phyloP scores from a whole-genome alignment of 2,113 vertebrate species.

The Alligator mississippiensis region DNA sequence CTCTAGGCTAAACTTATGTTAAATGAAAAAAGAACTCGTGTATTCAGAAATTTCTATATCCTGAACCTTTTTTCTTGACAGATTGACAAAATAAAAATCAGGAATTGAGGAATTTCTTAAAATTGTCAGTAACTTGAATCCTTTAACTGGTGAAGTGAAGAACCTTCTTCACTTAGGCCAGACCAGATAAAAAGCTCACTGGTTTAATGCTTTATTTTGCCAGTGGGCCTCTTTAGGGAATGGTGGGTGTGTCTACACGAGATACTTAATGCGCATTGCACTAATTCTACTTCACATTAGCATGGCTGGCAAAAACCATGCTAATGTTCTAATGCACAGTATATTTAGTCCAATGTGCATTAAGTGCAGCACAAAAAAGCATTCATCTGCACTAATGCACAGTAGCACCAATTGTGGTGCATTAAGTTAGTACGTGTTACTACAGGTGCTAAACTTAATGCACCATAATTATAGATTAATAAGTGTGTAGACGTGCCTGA shows the following conservation, averaged over 20 bases:
- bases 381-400: too few species aligned
- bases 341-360: too few species aligned
- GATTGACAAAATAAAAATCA: not conserved
- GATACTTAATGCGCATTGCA: too few species aligned
- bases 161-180: not conserved
- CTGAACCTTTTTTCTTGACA: not conserved
- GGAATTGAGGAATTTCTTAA: not conserved
- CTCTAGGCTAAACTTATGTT: rapidly evolving
- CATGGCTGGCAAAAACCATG: too few species aligned
- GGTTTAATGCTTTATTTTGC: not conserved
- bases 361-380: too few species aligned
- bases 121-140: not conserved
- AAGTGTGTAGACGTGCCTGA: too few species aligned
- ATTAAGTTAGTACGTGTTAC: too few species aligned
- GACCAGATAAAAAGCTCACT: not conserved
- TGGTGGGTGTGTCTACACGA: not conserved
- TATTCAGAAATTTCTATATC: not conserved
- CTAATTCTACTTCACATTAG: too few species aligned
- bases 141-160: not conserved
- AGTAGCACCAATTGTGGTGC: too few species aligned
- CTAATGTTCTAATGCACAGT: too few species aligned
- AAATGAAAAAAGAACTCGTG: not conserved
- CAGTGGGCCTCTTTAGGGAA: rapidly evolving
- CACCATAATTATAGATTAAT: too few species aligned
- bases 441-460: too few species aligned